These are phyloP conservation scores for Palythoa caribaeorum DNA, from an alignment of 92 coral and sea anemone species.

Conservation along the genomic window DNA sequence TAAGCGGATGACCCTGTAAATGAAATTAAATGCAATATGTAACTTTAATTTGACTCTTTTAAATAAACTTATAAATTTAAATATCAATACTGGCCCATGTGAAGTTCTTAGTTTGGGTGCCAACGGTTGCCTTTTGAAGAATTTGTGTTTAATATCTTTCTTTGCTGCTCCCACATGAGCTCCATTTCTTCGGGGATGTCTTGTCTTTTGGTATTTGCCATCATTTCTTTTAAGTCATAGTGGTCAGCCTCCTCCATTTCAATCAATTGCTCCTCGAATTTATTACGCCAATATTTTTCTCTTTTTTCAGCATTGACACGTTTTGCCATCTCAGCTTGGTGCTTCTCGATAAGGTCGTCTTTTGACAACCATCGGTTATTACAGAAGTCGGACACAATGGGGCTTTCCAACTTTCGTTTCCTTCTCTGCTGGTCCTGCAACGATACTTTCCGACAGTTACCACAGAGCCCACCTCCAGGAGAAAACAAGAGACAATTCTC, in stretches of 20 bases:
- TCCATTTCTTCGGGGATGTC: conserved; percentile 8
- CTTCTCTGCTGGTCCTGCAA: not conserved
- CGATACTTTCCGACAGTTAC: not conserved
- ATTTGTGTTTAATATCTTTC: not conserved
- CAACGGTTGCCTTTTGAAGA: not conserved
- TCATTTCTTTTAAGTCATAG: not conserved
- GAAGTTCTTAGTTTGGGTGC: not conserved
- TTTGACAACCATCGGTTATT: not conserved
- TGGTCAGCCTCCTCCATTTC: conserved; percentile 6
- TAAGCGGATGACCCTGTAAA: not conserved
- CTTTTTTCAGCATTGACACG: not conserved
- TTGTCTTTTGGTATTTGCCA: not conserved
- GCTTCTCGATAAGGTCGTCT: not conserved
- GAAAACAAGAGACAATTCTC: conserved; percentile 1
- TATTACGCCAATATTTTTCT: not conserved
- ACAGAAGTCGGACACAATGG: not conserved
- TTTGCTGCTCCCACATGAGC: conserved; percentile 7
- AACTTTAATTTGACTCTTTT: not conserved
- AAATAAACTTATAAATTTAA: not conserved
- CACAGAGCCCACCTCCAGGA: not conserved
- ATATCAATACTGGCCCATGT: not conserved
- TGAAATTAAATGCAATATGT: not conserved
- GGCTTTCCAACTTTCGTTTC: not conserved
- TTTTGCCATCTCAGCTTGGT: not conserved
- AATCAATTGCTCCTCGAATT: not conserved